These are phyloP conservation scores for Percopsis omiscomaycus DNA, from an alignment of 2,797 vertebrate genomes.

Conservation along the genomic window DNA sequence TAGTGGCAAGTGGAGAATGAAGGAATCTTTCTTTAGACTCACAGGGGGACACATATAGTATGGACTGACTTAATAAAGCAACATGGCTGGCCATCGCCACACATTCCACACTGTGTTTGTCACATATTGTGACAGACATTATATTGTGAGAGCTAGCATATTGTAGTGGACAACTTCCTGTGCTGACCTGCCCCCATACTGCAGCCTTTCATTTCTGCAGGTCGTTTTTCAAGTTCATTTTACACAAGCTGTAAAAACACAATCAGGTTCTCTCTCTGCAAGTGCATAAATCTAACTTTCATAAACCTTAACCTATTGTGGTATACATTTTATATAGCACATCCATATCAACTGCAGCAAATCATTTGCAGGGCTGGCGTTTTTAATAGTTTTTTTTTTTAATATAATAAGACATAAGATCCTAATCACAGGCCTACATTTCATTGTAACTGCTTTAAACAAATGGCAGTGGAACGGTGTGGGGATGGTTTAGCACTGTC, in stretches of 20 bases:
- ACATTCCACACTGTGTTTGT: too few relatives aligned
- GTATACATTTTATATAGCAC: slow-evolving; percentile 59
- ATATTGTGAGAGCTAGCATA: slow-evolving; percentile 22
- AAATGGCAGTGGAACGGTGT: slow-evolving; percentile 9
- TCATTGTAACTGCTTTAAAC: slow-evolving; percentile 58
- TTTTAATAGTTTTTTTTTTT: slow-evolving; percentile 36
- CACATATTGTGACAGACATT: neutral
- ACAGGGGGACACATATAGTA: neutral
- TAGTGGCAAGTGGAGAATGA: slow-evolving; percentile 9
- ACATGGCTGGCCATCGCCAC: neutral
- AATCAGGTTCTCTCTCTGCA: slow-evolving; percentile 43
- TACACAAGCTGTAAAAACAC: slow-evolving; percentile 48
- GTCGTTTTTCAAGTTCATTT: slow-evolving; percentile 43
- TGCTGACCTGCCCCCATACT: slow-evolving; percentile 1
- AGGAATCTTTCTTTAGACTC: slow-evolving; percentile 22
- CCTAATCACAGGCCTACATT: slow-evolving; percentile 59
- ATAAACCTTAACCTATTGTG: slow-evolving; percentile 53
- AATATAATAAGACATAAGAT: slow-evolving; percentile 26
- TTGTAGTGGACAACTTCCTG: slow-evolving; percentile 21
- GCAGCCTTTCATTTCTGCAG: slow-evolving; percentile 24
- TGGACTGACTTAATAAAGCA: slow-evolving; percentile 3
- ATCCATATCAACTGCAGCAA: slow-evolving; percentile 46
- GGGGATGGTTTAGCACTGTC: slow-evolving; percentile 1
- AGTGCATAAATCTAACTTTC: slow-evolving; percentile 64
- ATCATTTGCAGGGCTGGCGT: slow-evolving; percentile 49